Base-by-base conservation (phyloP, 2,888 invertebrate species). In the Lagria hirta region DNA sequence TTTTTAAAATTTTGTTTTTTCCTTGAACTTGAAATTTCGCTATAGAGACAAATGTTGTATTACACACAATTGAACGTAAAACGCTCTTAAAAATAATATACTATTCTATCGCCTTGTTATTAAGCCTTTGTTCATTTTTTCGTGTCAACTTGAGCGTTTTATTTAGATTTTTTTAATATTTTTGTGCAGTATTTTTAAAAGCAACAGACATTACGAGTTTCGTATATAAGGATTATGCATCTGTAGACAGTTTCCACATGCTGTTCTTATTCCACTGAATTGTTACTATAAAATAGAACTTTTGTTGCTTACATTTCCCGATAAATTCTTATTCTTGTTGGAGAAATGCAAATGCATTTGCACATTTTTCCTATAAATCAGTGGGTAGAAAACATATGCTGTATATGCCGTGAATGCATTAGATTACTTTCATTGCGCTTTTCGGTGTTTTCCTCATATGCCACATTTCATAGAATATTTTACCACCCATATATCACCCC, bases 361-460 rank as follows among this genome's bases (percentile, higher is more conserved):
- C 43, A 41, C 50, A 44, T 44, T 42, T 41, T 35, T 32, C 47
- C 26, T 38, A 35, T 48, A 51, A 51, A 48, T 51, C 47, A 34
- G 36, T 16, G 29, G n/a, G 26, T 15, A 14, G 28, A 35, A 41
- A 47, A 42, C 48, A 44, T 48, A 43, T 38, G 44, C 38, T 44
- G 35, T 28, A 34, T 11, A 30, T 45, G 21, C 29, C 18, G 29
- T 22, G 33, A 27, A 26, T 12, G 41, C 33, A 33, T 41, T 41
- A 33, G 32, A 41, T 41, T 41, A 41, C 32, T 26, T 41, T 33
- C 40, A 23, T 45, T 40, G 38, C 16, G 40, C 17, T 37, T 44
- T 44, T 32, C 27, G 33, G 38, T 45, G 40, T 40, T 45, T 28
- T 23, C 29, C 22, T 34, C 38, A 17, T 33, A 8, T 20, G 27